These are phyloP conservation scores for Diorhabda elongata DNA, from an alignment of 1,140 invertebrate species.

Conservation along the genomic window DNA sequence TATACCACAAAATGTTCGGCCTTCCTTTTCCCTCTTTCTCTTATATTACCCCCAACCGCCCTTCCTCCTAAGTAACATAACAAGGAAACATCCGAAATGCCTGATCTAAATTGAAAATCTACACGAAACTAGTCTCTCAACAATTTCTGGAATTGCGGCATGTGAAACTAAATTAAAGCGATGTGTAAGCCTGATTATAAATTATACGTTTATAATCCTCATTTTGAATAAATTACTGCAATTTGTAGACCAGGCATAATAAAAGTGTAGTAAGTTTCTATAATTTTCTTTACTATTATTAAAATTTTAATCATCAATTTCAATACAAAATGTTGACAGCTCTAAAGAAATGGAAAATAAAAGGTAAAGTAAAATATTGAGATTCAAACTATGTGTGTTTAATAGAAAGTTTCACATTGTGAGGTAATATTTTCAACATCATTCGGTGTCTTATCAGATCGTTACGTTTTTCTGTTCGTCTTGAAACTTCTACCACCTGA, in stretches of 20 bases:
- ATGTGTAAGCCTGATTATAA: neutral
- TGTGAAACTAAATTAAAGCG: neutral
- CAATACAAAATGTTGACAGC: too few species aligned
- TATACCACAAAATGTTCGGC: neutral
- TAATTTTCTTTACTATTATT: too few species aligned
- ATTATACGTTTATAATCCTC: neutral
- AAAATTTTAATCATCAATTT: too few species aligned
- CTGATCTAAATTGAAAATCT: constrained; percentile 3
- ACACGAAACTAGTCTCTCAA: constrained; percentile 1
- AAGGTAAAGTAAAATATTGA: too few species aligned
- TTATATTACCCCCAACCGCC: neutral
- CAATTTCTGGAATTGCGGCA: constrained; percentile 1
- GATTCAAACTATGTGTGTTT: too few species aligned
- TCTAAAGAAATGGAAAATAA: too few species aligned
- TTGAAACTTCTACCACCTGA: too few species aligned
- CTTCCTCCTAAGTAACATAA: neutral
- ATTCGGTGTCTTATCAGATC: too few species aligned
- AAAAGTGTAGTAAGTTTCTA: too few species aligned
- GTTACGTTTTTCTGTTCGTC: too few species aligned
- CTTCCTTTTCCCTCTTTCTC: neutral
- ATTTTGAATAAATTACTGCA: neutral
- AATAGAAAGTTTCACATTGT: too few species aligned
- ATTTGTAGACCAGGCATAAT: neutral
- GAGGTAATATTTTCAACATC: too few species aligned
- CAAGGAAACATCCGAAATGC: constrained; percentile 1